Percentiles rank a stretch among this genome's conserved stretches.
Conservation (phyloP, 2,797 vertebrate genomes). For the Epinephelus coioides region DNA sequence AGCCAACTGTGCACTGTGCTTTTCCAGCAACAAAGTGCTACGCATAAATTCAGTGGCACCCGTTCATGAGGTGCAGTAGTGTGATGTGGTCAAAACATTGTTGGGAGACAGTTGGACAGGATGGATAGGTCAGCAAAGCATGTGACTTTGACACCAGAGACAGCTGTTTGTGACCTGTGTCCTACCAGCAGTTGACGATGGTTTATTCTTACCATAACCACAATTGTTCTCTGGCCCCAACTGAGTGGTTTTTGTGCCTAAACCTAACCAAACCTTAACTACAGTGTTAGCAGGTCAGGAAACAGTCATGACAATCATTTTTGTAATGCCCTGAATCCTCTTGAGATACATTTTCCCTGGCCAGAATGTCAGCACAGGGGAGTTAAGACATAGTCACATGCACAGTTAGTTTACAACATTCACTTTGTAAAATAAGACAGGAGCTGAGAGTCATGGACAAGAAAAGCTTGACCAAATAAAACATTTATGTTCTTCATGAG, state of each 20-base stretch:
- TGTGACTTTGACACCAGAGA: not conserved
- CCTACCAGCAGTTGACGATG: not conserved
- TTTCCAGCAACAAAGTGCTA: not conserved
- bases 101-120: not conserved
- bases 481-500: not conserved
- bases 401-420: not conserved
- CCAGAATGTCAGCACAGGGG: not conserved
- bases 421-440: not conserved
- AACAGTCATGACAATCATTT: not conserved
- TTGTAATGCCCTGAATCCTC: not conserved
- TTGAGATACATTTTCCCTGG: not conserved
- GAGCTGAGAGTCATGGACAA: not conserved
- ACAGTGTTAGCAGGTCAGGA: not conserved
- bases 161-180: not conserved
- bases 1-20: not conserved
- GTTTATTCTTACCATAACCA: not conserved
- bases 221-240: conserved; percentile 4
- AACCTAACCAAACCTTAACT: not conserved
- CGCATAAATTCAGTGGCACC: not conserved
- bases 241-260: not conserved
- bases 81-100: not conserved
- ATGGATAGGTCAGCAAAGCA: not conserved
- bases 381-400: not conserved
- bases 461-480: not conserved
- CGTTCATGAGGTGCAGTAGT: not conserved